These are phyloP conservation scores for Hyla sarda DNA, from an alignment of 2,113 vertebrate genomes.

Conservation along the genomic window DNA sequence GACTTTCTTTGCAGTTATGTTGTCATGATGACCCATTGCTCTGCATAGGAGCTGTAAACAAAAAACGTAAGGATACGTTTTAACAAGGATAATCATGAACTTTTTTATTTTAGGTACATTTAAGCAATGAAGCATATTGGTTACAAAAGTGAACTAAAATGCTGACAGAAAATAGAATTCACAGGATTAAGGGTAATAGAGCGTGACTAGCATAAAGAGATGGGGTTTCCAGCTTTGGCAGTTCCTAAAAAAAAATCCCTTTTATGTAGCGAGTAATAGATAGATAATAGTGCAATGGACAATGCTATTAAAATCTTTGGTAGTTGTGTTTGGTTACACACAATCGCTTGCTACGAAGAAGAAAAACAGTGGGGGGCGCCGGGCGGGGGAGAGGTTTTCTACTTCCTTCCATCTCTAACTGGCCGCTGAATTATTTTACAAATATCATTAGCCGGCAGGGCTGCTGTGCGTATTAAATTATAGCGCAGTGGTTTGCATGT, in stretches of 20 bases:
- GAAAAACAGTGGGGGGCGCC: constrained; percentile 15
- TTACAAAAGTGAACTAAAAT: neutral
- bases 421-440: constrained; percentile 51
- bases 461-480: constrained; percentile 51
- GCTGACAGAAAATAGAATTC: neutral
- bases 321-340: constrained; percentile 8
- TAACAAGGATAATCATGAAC: too few species aligned
- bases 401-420: constrained; percentile 28
- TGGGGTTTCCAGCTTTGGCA: neutral
- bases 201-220: neutral
- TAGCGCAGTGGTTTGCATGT: constrained; percentile 44
- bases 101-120: too few species aligned
- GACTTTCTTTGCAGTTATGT: too few species aligned
- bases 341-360: constrained; percentile 1
- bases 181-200: neutral
- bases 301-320: neutral
- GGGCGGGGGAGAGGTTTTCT: constrained; percentile 9
- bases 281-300: constrained; percentile 14
- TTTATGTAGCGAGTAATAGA: neutral
- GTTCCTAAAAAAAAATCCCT: too few species aligned
- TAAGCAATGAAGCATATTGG: too few species aligned
- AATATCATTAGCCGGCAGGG: constrained; percentile 50
- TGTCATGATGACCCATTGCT: too few species aligned
- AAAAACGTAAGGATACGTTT: too few species aligned
- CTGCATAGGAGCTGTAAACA: too few species aligned